Evolutionary conservation across 2,113 vertebrate species (phyloP), one percentile per base, ranked within the genome.

Genomic region (Lethenteron camtschaticum): DNA sequence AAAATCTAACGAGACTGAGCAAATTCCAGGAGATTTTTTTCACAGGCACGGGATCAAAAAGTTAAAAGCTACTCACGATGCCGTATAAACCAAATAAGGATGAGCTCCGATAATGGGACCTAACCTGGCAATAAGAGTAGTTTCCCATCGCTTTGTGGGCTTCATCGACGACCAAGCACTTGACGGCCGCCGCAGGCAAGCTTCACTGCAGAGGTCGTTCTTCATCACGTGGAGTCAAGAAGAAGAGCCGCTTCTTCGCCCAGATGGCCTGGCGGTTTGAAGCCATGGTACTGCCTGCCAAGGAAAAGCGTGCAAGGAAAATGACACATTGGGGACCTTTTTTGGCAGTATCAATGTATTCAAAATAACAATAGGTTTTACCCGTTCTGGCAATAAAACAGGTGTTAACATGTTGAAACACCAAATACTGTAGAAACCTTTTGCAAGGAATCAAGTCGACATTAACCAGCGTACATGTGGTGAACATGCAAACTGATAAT

Each of bases 191-290:
- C 11, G 87, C 87, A 0, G 87, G 58, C 89, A 96, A 1, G 83
- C 80, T 70, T 87, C 83, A 60, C 89, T 84, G 12, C 83, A 85
- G 66, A 99, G 83, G 71, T 99, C 94, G 3, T 99, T 99, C 73
- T 89, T 81, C 92, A 99, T 88, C 41, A 99, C 83, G 75, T 96
- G 94, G 92, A 0, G 94, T 99, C 68, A 99, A 83, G 78, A 99
- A 99, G 76, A 96, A 86, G 7, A 96, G 81, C 0, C 86, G 84
- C 75, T 77, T 88, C 58, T 75, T 71, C 3, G 56, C 56, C 94
- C 94, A 99, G 12, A 94, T 77, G 55, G 84, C 85, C 74, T 77
- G 80, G 56, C 94, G 81, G 72, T 77, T 81, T 57, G 76, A 76
- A 4, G 84, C 88, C n/a, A 83, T 83, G 1, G 82, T 95, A 57